Evolutionary conservation across 2,113 vertebrate species (phyloP), one percentile per base, ranked within the genome.

Genomic region (Propithecus coquereli): DNA sequence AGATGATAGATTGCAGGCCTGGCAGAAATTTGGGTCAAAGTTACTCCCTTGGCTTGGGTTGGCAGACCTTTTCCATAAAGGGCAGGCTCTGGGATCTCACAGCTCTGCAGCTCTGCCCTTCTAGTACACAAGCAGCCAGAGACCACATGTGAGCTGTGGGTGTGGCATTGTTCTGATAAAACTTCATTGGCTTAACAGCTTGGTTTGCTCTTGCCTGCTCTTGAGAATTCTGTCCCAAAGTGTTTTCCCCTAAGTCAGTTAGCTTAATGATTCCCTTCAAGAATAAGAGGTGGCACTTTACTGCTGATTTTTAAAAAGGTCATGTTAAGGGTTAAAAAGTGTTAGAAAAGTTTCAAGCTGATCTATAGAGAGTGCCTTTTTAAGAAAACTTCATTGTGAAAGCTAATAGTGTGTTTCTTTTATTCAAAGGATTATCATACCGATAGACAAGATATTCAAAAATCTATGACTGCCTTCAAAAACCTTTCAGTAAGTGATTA

Each of bases 381-480:
- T 93, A 87, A 71, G 63, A 70, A 40, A 0, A 0, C 6, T 66
- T 6, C 37, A 30, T 71, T 88, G 0, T 9, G 80, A 59, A 45
- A 87, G 71, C 57, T 97, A 57, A 87, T 59, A 25, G 61, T 74
- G 1, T 11, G 91, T 95, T 97, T 97, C 63, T 27, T 50, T 98
- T 97, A 47, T 22, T 97, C 97, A 70, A 97, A 99, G 99, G 99
- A 99, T 98, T 99, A 99, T 97, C 99, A 99, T 96, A 99, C 99
- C 0, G 99, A 99, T 97, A 99, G 99, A 96, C 98, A 99, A 96
- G 99, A 99, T 95, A 99, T 99, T 97, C 99, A 99, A 74, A 99
- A 99, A 98, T 99, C 99, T 96, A 99, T 99, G 99, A 99, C 98
- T 0, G 98, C 99, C 92, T 99, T 99, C 98, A 99, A 99, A 97